These are phyloP conservation scores for Lasioglossum villosulum DNA, from an alignment of 2,888 invertebrate species.

Conservation along the genomic window DNA sequence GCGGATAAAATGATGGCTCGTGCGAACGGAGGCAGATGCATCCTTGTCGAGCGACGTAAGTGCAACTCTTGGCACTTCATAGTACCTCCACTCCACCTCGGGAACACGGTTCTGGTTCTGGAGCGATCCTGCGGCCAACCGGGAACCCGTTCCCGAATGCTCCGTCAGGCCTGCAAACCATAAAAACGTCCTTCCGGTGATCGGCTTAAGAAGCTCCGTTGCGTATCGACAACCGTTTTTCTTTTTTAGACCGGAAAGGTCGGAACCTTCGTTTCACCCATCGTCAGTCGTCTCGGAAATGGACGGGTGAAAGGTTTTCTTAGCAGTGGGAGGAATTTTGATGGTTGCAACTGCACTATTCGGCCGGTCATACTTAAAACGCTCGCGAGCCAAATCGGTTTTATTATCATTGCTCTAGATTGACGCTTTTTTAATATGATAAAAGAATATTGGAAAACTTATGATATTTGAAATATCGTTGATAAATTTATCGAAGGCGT, in stretches of 20 bases:
- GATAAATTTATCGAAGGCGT: no score
- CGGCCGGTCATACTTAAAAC: not conserved
- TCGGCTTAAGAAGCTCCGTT: conserved; percentile 37
- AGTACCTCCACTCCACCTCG: conserved; percentile 11
- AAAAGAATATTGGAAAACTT: no score
- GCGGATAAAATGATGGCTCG: conserved; percentile 68
- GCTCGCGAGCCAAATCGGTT: not conserved
- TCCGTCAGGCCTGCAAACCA: conserved; percentile 35
- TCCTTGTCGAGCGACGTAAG: conserved; percentile 66
- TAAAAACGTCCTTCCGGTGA: conserved; percentile 49
- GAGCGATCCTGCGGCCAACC: not conserved
- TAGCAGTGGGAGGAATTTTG: not conserved
- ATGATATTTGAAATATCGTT: no score
- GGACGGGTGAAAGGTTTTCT: conserved; percentile 2
- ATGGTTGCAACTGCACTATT: not conserved
- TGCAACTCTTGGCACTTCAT: conserved; percentile 76
- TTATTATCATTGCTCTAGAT: no score
- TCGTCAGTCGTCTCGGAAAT: not conserved
- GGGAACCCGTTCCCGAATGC: conserved; percentile 36
- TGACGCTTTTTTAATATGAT: no score
- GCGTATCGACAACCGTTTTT: conserved; percentile 27
- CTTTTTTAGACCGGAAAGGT: conserved; percentile 12
- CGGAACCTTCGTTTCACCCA: conserved; percentile 6
- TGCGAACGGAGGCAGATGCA: conserved; percentile 63
- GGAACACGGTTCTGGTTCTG: not conserved